phyloP scores from a whole-genome alignment of 2,888 invertebrate species.

The Cistogaster globosa region DNA sequence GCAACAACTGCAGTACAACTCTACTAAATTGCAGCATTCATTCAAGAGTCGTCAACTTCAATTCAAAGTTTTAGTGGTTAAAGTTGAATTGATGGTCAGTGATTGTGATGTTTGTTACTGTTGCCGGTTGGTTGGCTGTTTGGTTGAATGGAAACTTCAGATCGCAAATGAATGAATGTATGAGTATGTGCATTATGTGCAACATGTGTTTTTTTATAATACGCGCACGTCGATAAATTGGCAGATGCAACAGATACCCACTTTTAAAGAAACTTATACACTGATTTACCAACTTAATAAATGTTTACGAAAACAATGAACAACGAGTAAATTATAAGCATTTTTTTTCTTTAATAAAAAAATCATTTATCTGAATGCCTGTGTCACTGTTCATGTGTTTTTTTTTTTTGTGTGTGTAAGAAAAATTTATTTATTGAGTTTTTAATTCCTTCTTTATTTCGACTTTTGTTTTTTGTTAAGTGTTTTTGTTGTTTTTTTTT shows the following conservation, averaged over 20 bases:
- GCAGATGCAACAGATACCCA: constrained; percentile 68
- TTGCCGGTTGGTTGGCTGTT: constrained; percentile 45
- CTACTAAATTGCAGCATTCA: constrained; percentile 70
- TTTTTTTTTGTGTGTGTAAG: constrained; percentile 3
- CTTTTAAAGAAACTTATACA: not conserved
- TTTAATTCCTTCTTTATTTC: constrained; percentile 47
- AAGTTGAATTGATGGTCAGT: constrained; percentile 69
- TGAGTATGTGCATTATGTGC: not conserved
- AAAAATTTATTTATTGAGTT: constrained; percentile 39
- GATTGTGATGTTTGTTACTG: constrained; percentile 66
- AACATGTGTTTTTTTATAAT: constrained; percentile 53
- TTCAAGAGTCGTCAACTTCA: constrained; percentile 71
- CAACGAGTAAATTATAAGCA: not conserved
- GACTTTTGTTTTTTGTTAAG: too few relatives aligned
- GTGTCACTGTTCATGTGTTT: constrained; percentile 26
- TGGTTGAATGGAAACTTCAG: constrained; percentile 44
- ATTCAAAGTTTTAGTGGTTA: constrained; percentile 69
- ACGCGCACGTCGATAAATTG: constrained; percentile 70
- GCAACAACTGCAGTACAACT: constrained; percentile 32
- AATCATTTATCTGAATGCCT: constrained; percentile 50
- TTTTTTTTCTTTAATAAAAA: constrained; percentile 28
- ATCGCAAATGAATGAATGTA: constrained; percentile 3
- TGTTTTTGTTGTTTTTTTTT: too few relatives aligned
- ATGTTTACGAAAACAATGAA: constrained; percentile 24
- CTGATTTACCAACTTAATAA: not conserved